These are phyloP conservation scores for Leptestheria dahalacensis DNA, from an alignment of 1,140 invertebrate species.

Conservation along the genomic window DNA sequence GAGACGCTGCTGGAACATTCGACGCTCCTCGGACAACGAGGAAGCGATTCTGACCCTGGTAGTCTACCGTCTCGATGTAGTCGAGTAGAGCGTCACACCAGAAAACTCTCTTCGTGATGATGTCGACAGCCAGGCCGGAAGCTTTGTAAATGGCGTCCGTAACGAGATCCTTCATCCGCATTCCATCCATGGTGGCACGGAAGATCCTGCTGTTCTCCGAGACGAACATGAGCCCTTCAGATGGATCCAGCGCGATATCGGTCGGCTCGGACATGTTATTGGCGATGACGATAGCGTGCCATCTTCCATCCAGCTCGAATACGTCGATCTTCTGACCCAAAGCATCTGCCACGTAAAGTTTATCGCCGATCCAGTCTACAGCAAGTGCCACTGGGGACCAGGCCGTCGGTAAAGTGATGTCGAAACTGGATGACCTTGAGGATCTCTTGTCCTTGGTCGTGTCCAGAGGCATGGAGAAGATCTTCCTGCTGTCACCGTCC, in stretches of 20 bases:
- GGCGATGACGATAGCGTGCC: conserved; percentile 75
- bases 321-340: conserved; percentile 80
- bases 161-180: conserved; percentile 60
- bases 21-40: conserved; percentile 59
- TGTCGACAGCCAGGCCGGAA: conserved; percentile 68
- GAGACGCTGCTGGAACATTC: conserved; percentile 65
- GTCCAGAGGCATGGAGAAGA: conserved; percentile 26
- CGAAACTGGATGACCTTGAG: conserved; percentile 33
- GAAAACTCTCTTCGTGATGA: conserved; percentile 73
- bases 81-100: conserved; percentile 93
- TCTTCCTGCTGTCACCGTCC: conserved; percentile 56
- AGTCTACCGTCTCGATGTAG: conserved; percentile 95
- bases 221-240: conserved; percentile 76
- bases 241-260: conserved; percentile 83
- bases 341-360: conserved; percentile 86
- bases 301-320: conserved; percentile 66
- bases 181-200: conserved; percentile 82
- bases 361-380: conserved; percentile 93
- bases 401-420: conserved; percentile 57
- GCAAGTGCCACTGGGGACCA: conserved; percentile 80
- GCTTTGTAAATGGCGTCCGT: conserved; percentile 81
- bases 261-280: conserved; percentile 79
- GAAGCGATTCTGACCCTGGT: conserved; percentile 66
- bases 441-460: conserved; percentile 19
- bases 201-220: conserved; percentile 80